phyloP scores from a whole-genome alignment of 2,888 invertebrate genomes.

The Hemicrepidius hirtus region DNA sequence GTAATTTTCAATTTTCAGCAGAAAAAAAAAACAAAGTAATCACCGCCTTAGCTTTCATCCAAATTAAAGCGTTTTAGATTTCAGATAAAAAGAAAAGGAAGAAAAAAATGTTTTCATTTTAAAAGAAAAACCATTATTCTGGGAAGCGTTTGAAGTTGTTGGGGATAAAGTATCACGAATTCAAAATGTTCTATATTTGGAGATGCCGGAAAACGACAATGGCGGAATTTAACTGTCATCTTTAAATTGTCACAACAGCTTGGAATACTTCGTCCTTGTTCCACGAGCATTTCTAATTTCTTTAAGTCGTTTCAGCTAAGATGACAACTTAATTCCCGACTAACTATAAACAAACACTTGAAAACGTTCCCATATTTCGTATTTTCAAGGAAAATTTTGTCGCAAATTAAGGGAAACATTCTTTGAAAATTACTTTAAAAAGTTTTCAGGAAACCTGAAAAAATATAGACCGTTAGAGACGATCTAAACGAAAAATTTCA shows the following conservation, averaged over 20 bases:
- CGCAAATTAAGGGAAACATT: not conserved
- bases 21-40: not conserved
- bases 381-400: not conserved
- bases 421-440: too few species aligned
- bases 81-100: not conserved
- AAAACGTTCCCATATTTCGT: not conserved
- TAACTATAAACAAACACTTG: constrained; percentile 6
- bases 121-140: constrained; percentile 17
- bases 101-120: constrained; percentile 6
- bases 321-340: constrained; percentile 20
- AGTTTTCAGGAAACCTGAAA: too few species aligned
- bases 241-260: constrained; percentile 18
- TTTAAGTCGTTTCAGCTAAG: constrained; percentile 10
- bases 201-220: constrained; percentile 16
- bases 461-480: too few species aligned
- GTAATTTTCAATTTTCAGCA: not conserved
- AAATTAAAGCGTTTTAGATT: constrained; percentile 8
- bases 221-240: constrained; percentile 26
- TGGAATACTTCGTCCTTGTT: constrained; percentile 2
- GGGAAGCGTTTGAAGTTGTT: not conserved
- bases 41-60: not conserved
- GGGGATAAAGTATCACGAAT: constrained; percentile 24
- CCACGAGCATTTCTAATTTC: constrained; percentile 9
- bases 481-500: too few species aligned
- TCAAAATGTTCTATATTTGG: constrained; percentile 16